phyloP scores from a whole-genome alignment of 2,797 vertebrate genomes.

The Spinus pinus region DNA sequence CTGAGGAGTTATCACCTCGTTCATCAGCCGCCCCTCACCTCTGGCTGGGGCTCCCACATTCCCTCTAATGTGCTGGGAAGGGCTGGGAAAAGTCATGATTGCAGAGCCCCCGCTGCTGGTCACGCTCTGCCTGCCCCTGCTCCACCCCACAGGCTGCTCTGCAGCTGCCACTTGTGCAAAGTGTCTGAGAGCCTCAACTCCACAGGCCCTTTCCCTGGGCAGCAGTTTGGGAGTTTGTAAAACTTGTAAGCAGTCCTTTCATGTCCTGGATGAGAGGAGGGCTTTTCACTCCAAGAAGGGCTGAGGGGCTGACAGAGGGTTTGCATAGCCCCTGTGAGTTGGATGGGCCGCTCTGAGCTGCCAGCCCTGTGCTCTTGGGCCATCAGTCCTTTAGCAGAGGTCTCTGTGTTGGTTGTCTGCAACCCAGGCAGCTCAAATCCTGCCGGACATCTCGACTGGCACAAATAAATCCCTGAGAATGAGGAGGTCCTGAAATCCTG shows the following conservation, averaged over 20 bases:
- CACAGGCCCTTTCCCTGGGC: neutral
- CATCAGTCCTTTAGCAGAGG: neutral
- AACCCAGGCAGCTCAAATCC: neutral
- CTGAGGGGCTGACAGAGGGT: neutral
- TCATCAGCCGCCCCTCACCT: slow-evolving; percentile 23
- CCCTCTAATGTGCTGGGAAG: neutral
- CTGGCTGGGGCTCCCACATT: neutral
- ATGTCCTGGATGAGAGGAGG: neutral
- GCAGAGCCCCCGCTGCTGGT: neutral
- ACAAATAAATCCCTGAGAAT: neutral
- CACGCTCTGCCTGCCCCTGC: neutral
- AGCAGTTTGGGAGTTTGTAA: accelerated
- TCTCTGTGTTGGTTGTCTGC: neutral
- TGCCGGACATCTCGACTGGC: neutral
- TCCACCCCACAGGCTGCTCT: neutral
- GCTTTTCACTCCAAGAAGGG: neutral
- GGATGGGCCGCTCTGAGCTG: neutral
- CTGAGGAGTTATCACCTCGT: slow-evolving; percentile 47
- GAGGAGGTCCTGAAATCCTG: neutral
- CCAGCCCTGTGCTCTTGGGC: accelerated
- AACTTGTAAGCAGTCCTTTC: neutral
- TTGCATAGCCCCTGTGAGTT: neutral
- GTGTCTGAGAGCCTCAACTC: neutral
- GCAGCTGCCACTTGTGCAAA: neutral
- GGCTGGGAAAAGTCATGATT: neutral